Conservation (phyloP, 1,140 invertebrate species). For the Meloidogyne floridensis region DNA sequence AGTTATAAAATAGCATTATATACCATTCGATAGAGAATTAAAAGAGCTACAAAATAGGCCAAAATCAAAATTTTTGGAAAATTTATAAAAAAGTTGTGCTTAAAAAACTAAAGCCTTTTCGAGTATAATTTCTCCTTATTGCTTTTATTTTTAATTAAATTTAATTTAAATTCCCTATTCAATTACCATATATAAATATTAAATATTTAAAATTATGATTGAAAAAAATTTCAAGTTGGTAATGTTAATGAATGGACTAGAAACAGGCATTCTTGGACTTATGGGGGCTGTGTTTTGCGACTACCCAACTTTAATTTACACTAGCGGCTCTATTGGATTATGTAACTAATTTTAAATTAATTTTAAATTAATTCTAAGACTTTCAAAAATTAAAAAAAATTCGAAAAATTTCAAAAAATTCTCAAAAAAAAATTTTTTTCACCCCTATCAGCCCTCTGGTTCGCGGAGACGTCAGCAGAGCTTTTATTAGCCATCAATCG, state of each 20-base stretch:
- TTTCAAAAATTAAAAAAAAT: not conserved
- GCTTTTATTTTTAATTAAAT: too few relatives aligned
- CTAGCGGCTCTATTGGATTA: conserved; percentile 21
- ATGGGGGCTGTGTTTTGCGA: not conserved
- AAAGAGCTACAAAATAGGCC: not conserved
- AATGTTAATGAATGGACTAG: conserved; percentile 24
- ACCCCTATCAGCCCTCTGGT: conserved; percentile 19
- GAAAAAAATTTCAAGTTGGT: not conserved
- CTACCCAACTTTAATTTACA: conserved; percentile 32
- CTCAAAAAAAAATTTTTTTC: not conserved
- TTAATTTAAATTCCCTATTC: too few relatives aligned
- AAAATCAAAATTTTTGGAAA: too few relatives aligned
- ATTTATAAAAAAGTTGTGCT: too few relatives aligned
- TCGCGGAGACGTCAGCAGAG: conserved; percentile 14
- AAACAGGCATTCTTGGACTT: conserved; percentile 6
- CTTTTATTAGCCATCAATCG: conserved; percentile 28
- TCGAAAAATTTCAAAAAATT: too few relatives aligned
- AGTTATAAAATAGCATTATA: not conserved
- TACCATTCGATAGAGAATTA: not conserved
- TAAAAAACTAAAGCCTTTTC: too few relatives aligned
- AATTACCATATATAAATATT: too few relatives aligned
- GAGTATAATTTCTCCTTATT: too few relatives aligned
- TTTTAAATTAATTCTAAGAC: not conserved
- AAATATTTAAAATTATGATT: too few relatives aligned
- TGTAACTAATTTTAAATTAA: not conserved